Percentiles rank a stretch among this genome's conserved stretches.
Evolutionary conservation across 2,888 invertebrate species (phyloP).

Genomic region (Anorthoa munda): DNA sequence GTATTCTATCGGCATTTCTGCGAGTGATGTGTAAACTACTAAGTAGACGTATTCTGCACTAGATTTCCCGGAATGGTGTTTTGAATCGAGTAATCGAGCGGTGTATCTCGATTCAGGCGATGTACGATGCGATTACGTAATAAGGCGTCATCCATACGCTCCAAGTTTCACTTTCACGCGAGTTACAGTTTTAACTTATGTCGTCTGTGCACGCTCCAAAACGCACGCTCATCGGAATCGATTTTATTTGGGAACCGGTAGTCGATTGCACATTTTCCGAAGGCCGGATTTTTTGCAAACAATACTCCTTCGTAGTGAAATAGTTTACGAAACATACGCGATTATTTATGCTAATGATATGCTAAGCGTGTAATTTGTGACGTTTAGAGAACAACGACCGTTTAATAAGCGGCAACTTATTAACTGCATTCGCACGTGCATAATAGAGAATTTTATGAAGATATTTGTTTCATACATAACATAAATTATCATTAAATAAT

Average conservation of each 20-base stretch:
- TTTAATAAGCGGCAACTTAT: constrained; percentile 44
- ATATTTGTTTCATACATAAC: constrained; percentile 23
- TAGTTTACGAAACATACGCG: constrained; percentile 71
- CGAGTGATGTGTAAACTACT: constrained; percentile 70
- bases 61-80: constrained; percentile 74
- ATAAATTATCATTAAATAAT: too few species aligned
- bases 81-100: constrained; percentile 76
- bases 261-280: constrained; percentile 70
- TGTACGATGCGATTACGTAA: constrained; percentile 77
- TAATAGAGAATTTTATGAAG: constrained; percentile 21
- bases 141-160: constrained; percentile 77
- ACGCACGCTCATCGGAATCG: constrained; percentile 63
- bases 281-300: constrained; percentile 66
- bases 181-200: constrained; percentile 81
- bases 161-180: constrained; percentile 88
- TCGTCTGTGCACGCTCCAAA: constrained; percentile 70
- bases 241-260: constrained; percentile 79
- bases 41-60: constrained; percentile 62
- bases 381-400: constrained; percentile 56
- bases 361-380: constrained; percentile 46
- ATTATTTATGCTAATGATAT: constrained; percentile 71
- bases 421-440: constrained; percentile 37
- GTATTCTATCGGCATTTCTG: constrained; percentile 65
- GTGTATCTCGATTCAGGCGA: constrained; percentile 73
- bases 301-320: constrained; percentile 65